Evolutionary conservation across 2,888 invertebrate species (phyloP), one percentile per base, ranked within the genome.

Genomic region (Lasioglossum oenotherae): DNA sequence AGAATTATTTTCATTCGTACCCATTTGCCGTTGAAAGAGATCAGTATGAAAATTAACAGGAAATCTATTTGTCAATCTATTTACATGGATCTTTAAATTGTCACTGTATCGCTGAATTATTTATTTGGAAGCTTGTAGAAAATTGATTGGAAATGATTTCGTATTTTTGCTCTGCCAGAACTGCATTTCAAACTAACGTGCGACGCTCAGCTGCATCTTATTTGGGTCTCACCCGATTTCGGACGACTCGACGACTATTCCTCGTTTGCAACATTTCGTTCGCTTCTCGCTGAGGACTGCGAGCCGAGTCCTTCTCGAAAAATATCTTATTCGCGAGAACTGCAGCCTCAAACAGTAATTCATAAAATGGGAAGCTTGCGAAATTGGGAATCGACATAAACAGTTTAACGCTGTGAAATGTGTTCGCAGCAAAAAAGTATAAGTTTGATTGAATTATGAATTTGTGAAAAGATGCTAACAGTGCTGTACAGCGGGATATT

Each of bases 121-220:
- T 53, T n/a, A 53, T 53, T 53, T 53, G 10, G 8, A n/a, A 53
- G 3, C 8, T 23, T 8, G 8, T 10, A 53, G 53, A 8, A 53
- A n/a, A 53, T 10, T n/a, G 49, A 53, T 53, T 16, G 46, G 16
- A 46, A 46, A 46, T 16, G 46, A 46, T 46, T 46, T 5, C 4
- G 46, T 46, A 53, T 8, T 53, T 53, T 23, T 53, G 53, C 53
- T n/a, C 23, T 10, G 53, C 53, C 53, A 53, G 53, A n/a, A 10
- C 53, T 53, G 10, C 53, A 53, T n/a, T 53, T 53, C 1, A 53
- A 53, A n/a, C n/a, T 53, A 53, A n/a, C 53, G 53, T n/a, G 53
- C 69, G 41, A 35, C 67, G 49, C 41, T 38, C 31, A 41, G 64
- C 72, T 64, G 80, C 72, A 80, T 80, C 72, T 80, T n/a, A 12